Conservation (phyloP, 37 sponge, comb jelly and placozoan genomes). For the Hormiphora californensis region DNA sequence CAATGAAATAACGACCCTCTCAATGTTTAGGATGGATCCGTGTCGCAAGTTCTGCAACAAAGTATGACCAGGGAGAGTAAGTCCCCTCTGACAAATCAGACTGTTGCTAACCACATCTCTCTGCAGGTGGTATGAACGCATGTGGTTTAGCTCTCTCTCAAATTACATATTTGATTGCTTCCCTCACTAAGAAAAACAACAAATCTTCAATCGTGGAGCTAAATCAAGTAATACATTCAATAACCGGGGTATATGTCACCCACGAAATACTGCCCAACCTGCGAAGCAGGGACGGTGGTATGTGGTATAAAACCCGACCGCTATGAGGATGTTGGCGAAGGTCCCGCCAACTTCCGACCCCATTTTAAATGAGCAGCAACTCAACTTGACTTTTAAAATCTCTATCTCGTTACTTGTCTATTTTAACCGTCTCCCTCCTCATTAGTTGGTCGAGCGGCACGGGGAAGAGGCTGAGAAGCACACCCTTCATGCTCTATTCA, state of each 20-base stretch:
- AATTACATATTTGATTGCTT: conserved; percentile 73
- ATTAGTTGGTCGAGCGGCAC: conserved; percentile 74
- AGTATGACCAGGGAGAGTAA: too few species aligned
- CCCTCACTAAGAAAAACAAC: conserved; percentile 80
- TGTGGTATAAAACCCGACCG: too few species aligned
- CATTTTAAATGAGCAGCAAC: not conserved
- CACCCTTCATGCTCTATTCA: conserved; percentile 73
- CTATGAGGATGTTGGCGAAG: too few species aligned
- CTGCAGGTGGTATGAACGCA: conserved; percentile 63
- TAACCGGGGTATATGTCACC: too few species aligned
- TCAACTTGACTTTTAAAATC: not conserved
- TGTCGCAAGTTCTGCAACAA: too few species aligned
- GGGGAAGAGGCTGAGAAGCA: conserved; percentile 84
- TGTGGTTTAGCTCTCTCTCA: conserved; percentile 76
- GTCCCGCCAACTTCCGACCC: not conserved
- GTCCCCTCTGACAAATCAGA: too few species aligned
- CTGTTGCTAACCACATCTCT: too few species aligned
- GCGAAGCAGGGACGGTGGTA: too few species aligned
- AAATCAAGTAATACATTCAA: conserved; percentile 57
- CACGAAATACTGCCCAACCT: too few species aligned
- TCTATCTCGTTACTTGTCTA: not conserved
- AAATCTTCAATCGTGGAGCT: conserved; percentile 71
- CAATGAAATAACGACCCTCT: too few species aligned
- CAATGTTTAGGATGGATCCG: too few species aligned
- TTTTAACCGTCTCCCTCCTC: too few species aligned